Evolutionary conservation across 2,888 invertebrate genomes (phyloP), one percentile per base, ranked within the genome.

Genomic region (Digitonthophagus gazella): DNA sequence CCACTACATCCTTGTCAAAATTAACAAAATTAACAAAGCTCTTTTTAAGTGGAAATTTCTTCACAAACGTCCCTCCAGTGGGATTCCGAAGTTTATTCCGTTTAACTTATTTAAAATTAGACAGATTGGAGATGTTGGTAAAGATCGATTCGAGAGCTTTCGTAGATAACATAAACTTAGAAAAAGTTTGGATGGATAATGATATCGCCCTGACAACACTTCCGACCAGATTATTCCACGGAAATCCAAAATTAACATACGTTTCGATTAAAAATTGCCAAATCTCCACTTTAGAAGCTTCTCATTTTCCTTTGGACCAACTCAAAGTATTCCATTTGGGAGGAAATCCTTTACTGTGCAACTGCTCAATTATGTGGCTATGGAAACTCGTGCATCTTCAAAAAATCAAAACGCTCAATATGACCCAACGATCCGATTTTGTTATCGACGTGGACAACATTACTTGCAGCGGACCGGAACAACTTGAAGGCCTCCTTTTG

Each of bases 51-150:
- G 90, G 91, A 73, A 95, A 95, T 84, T 91, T 90, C 76, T 89
- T 95, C 76, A 86, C 85, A 75, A 85, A 87, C 76, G 84, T 95
- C 76, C 89, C 90, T 71, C 88, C 92, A 15, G 89, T 92, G 67
- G 93, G 93, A 72, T 93, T 96, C 79, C 88, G 92, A 78, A 94
- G 94, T 81, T 88, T 96, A 69, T 93, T 93, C 81, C 91, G 93
- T 82, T 85, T 95, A 75, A 89, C 89, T 79, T 89, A 88, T 80
- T 85, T 95, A 78, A 90, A 90, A 80, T 84, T 95, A 78, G 89
- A 89, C 82, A 86, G 89, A 76, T 85, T 91, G 76, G 88, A 88
- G 76, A 85, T 87, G 74, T 85, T 95, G 74, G 85, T 86, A 72
- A 87, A 85, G 79, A 89, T 95, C 75, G 92, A 93, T 83, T 86